Evolutionary conservation across 2,888 invertebrate genomes (phyloP).

Genomic region (Leptothorax acervorum): DNA sequence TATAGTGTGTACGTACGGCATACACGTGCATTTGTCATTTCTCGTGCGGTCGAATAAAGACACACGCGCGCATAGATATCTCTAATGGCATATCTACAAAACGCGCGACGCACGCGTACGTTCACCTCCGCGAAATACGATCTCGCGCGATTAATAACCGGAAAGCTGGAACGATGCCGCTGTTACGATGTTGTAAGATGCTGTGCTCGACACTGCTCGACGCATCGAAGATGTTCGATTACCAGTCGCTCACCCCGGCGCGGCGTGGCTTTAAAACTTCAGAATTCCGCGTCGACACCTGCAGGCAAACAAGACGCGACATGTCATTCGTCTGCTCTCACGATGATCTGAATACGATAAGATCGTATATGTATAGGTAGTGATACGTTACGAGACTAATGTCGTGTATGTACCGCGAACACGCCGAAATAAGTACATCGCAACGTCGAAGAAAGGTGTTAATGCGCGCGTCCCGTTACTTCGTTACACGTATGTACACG

Average conservation of each 20-base stretch:
- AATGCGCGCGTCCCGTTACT: constrained; percentile 13
- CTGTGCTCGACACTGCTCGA: background rate
- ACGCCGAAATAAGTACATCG: constrained; percentile 25
- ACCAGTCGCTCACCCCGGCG: background rate
- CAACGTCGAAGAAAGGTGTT: constrained; percentile 28
- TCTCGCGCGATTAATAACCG: constrained; percentile 7
- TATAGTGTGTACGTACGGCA: background rate
- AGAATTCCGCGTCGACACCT: background rate
- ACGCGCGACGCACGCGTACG: constrained; percentile 14
- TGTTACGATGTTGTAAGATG: background rate
- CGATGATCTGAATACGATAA: background rate
- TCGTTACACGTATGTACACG: constrained; percentile 4
- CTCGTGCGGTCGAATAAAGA: constrained; percentile 56
- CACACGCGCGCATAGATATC: constrained; percentile 59
- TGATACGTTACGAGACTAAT: background rate
- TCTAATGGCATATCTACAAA: constrained; percentile 43
- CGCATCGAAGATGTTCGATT: background rate
- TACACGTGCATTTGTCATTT: constrained; percentile 67
- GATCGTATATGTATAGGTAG: background rate
- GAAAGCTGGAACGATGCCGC: background rate
- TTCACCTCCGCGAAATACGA: background rate
- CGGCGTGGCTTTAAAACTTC: background rate
- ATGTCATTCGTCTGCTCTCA: background rate
- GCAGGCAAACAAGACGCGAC: background rate
- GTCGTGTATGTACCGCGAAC: background rate